A percentile compares a stretch with the other conserved stretches of the same genome.
These are phyloP conservation scores for Luscinia megarhynchos DNA, from an alignment of 2,797 vertebrate genomes.

Conservation along the genomic window DNA sequence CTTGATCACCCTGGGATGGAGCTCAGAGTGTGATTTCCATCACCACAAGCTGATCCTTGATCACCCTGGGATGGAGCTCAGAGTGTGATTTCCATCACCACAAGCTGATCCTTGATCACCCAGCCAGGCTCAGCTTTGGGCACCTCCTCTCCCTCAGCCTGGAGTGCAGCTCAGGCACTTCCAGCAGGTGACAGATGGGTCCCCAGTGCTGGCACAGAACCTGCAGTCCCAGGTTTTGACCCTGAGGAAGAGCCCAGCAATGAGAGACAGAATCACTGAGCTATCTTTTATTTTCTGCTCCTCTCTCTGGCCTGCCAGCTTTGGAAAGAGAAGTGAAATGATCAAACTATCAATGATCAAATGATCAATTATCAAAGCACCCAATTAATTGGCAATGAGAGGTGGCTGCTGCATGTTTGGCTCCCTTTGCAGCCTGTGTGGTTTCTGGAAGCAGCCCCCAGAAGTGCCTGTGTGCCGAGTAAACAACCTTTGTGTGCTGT, in stretches of 20 bases:
- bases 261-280: neutral
- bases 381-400: neutral
- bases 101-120: neutral
- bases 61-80: no score
- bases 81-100: neutral
- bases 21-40: no score
- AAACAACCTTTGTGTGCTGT: neutral
- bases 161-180: neutral
- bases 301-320: neutral
- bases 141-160: neutral
- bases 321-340: neutral
- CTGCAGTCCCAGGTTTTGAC: neutral
- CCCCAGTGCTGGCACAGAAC: neutral
- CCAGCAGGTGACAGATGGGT: neutral
- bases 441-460: neutral
- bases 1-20: no score
- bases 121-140: neutral
- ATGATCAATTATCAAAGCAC: neutral
- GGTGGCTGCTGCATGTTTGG: neutral
- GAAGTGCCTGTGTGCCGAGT: neutral
- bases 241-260: accelerated
- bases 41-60: no score
- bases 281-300: neutral
- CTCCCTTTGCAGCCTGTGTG: neutral
- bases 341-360: no score